Conservation (phyloP, 92 coral and sea anemone genomes). For the Parazoanthus darwini region DNA sequence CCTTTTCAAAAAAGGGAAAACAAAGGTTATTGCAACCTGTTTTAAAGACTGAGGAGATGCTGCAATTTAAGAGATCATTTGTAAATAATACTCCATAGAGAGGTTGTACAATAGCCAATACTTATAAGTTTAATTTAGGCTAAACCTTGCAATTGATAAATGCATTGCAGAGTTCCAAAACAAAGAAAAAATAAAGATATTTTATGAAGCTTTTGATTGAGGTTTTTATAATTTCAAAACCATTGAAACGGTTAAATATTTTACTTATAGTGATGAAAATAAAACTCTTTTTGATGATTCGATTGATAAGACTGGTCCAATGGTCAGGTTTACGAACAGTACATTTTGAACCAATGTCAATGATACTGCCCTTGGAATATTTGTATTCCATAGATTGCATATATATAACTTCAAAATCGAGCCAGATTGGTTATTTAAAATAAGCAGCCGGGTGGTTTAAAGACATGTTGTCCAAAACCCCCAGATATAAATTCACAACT, state of each 20-base stretch:
- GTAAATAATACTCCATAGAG: background rate
- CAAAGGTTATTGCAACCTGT: too few species aligned
- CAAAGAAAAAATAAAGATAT: too few species aligned
- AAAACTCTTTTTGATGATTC: background rate
- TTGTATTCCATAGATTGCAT: background rate
- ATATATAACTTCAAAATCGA: background rate
- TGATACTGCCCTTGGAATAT: too few species aligned
- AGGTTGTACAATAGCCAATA: background rate
- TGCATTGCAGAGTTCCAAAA: too few species aligned
- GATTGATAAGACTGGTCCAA: too few species aligned
- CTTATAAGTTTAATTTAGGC: background rate
- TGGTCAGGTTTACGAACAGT: too few species aligned
- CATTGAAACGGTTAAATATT: too few species aligned
- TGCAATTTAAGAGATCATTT: background rate
- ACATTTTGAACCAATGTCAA: too few species aligned
- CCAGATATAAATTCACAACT: background rate
- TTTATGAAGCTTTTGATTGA: too few species aligned
- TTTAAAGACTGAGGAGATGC: background rate
- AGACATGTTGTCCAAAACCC: background rate
- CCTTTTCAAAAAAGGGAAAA: background rate
- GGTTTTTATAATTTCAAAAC: too few species aligned
- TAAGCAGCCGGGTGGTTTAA: background rate
- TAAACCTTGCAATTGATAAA: background rate
- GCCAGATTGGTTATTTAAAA: background rate
- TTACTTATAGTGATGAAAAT: background rate